phyloP scores from a whole-genome alignment of 2,888 invertebrate species.

The Anthophora plumipes region DNA sequence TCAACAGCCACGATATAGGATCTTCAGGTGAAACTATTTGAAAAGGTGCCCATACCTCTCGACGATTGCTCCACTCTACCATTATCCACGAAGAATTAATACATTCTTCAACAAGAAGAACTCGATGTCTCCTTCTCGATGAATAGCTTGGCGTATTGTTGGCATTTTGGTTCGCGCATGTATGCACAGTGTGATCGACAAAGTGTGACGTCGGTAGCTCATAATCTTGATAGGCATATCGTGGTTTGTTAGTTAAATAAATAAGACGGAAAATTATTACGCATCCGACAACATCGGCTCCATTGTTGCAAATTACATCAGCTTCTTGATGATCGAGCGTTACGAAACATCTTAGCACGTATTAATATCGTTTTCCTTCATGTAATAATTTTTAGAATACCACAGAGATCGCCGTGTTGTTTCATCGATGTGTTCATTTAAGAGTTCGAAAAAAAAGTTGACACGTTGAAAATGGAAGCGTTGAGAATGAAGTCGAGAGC shows the following conservation, averaged over 20 bases:
- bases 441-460: constrained; percentile 2
- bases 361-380: constrained; percentile 54
- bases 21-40: not conserved
- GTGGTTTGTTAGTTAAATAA: constrained; percentile 81
- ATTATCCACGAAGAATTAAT: constrained; percentile 18
- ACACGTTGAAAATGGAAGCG: constrained; percentile 3
- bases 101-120: not conserved
- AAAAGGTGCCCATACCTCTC: not conserved
- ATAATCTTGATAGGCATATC: constrained; percentile 44
- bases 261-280: constrained; percentile 64
- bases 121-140: not conserved
- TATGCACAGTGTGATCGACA: constrained; percentile 20
- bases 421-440: not conserved
- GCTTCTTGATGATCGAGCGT: constrained; percentile 35
- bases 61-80: not conserved
- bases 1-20: too few species aligned
- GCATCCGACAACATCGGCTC: constrained; percentile 63
- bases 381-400: constrained; percentile 10
- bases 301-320: constrained; percentile 70
- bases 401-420: not conserved
- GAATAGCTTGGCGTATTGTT: constrained; percentile 23
- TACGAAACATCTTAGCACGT: constrained; percentile 62
- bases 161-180: constrained; percentile 1
- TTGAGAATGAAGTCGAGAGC: constrained; percentile 28
- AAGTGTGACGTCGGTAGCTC: constrained; percentile 43